Conservation (phyloP, 2,797 vertebrate genomes). For the Gymnoscopelus braueri region DNA sequence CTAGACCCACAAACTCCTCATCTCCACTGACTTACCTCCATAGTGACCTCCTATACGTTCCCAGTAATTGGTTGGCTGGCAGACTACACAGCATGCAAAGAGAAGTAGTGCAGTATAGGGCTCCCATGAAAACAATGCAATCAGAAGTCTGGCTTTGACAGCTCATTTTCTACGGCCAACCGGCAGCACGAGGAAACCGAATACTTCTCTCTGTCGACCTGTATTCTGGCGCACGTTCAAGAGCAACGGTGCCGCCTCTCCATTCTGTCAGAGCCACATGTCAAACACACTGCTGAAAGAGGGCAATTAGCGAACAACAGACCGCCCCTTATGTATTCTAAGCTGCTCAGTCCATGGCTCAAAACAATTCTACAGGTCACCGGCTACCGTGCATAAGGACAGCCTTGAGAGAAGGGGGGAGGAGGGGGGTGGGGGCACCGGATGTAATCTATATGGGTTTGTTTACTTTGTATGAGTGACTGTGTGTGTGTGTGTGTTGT, state of each 20-base stretch:
- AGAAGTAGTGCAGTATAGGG: constrained; percentile 28
- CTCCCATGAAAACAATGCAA: constrained; percentile 51
- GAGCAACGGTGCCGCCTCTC: constrained; percentile 35
- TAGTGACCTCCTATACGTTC: constrained; percentile 43
- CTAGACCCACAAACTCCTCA: neutral
- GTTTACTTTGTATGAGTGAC: constrained; percentile 30
- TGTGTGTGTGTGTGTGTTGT: constrained; percentile 6
- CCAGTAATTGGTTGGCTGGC: constrained; percentile 40
- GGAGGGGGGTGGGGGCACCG: constrained; percentile 26
- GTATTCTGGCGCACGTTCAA: constrained; percentile 41
- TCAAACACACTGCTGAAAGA: constrained; percentile 26
- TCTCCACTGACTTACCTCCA: constrained; percentile 74
- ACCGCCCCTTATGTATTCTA: constrained; percentile 58
- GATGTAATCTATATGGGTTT: constrained; percentile 41
- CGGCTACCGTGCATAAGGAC: constrained; percentile 58
- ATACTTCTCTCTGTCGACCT: constrained; percentile 31
- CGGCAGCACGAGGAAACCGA: constrained; percentile 43
- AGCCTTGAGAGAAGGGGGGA: constrained; percentile 47
- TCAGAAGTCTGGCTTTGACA: constrained; percentile 52
- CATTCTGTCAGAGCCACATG: constrained; percentile 57
- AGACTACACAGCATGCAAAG: constrained; percentile 51
- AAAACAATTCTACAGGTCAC: constrained; percentile 54
- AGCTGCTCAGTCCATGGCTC: constrained; percentile 67
- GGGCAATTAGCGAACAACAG: constrained; percentile 65
- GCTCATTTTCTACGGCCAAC: constrained; percentile 27